Base-by-base conservation (phyloP, 35 echinoderm and acorn worm species). In the Diadema setosum region DNA sequence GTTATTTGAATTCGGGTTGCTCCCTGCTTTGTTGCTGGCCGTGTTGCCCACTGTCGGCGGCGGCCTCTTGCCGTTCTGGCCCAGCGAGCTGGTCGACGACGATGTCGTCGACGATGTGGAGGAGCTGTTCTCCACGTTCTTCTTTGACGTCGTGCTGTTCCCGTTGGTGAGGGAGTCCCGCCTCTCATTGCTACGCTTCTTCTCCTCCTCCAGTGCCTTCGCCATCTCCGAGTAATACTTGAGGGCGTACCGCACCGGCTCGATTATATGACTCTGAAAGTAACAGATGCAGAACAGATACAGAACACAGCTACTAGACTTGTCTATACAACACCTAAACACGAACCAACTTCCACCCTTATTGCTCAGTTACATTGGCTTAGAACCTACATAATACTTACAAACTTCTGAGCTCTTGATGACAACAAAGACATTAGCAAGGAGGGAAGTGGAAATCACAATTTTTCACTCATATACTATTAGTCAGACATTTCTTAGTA, bases 171-270 rank as follows among this genome's bases (percentile, higher is more conserved):
- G 73, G 5, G 73, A 78, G 73, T 78, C 73, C 37, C 37, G 39
- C 40, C 73, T 78, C 14, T 78, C 73, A 21, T 78, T 44, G 24
- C 21, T 91, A 23, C 59, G 82, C 73, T 78, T 87, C 46, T 98
- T 90, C 57, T 98, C 95, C 84, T 98, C 95, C 37, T 95, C 93
- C 85, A 98, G 55, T 40, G 95, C 95, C 45, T 94, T 91, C 16
- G 76, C 85, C 95, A 98, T 98, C 16, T 93, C 91, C 0, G 91
- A 91, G 91, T 98, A 98, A 82, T 98, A 98, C 46, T 94, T 78
- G 46, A 98, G 89, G 16, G 91, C 95, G 61, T 80, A 88, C 67
- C 95, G 86, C 3, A 98, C 95, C 32, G 95, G 95, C 59, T 93
- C 87, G 39, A 98, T 94, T 50, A 98, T 94, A 20, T 93, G 95